Conservation (phyloP, 2,113 vertebrate species). For the Zingel zingel region DNA sequence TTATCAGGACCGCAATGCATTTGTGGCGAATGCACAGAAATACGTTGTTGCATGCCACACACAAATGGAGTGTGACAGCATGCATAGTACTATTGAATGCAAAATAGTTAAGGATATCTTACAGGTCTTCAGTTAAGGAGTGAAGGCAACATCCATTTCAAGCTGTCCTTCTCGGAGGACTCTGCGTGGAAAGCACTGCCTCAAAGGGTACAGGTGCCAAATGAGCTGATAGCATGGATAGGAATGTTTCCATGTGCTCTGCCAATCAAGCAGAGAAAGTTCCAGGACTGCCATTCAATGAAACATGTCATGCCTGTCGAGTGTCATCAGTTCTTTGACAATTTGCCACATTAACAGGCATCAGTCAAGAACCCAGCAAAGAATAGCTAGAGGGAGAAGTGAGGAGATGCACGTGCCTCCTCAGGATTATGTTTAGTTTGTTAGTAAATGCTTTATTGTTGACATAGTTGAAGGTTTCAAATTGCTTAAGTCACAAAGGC, state of each 20-base stretch:
- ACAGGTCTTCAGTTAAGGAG: constrained; percentile 23
- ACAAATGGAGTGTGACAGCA: constrained; percentile 30
- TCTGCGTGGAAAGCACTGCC: not conserved
- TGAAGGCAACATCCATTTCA: constrained; percentile 12
- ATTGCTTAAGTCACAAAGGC: too few relatives aligned
- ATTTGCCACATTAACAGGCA: too few relatives aligned
- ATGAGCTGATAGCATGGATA: constrained; percentile 3
- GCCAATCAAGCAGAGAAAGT: constrained; percentile 38
- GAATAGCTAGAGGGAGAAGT: too few relatives aligned
- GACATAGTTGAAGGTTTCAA: too few relatives aligned
- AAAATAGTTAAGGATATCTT: constrained; percentile 18
- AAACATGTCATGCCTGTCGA: constrained; percentile 13
- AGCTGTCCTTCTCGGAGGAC: not conserved
- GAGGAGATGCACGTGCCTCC: too few relatives aligned
- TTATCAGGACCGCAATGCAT: constrained; percentile 4
- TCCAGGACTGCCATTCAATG: constrained; percentile 40
- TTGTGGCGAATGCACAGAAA: constrained; percentile 4
- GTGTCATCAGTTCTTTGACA: constrained; percentile 18
- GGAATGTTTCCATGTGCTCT: constrained; percentile 18
- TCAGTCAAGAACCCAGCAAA: too few relatives aligned
- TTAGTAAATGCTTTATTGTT: too few relatives aligned
- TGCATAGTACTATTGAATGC: constrained; percentile 24
- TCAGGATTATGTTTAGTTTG: too few relatives aligned
- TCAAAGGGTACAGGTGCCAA: constrained; percentile 15
- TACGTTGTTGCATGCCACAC: constrained; percentile 20